Percentiles rank a stretch among this genome's conserved stretches.
phyloP scores from a whole-genome alignment of 2,797 vertebrate species.

The Chaenodraco wilsoni region DNA sequence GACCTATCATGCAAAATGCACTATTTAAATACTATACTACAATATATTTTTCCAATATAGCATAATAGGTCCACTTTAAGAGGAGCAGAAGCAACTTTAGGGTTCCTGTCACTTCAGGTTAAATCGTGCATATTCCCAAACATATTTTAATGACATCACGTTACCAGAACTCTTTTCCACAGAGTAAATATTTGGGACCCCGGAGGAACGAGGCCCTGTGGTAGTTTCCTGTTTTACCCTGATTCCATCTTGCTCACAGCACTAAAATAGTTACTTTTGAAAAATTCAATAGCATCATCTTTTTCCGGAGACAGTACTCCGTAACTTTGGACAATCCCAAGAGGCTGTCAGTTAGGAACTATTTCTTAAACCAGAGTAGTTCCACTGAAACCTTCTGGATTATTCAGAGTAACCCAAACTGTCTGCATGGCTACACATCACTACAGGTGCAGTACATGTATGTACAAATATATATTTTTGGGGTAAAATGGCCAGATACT shows the following conservation, averaged over 20 bases:
- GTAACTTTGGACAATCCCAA: slow-evolving; percentile 17
- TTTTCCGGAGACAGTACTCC: slow-evolving; percentile 1
- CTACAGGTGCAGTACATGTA: neutral
- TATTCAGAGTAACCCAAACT: neutral
- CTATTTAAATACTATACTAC: too few relatives aligned
- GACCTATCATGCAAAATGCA: too few relatives aligned
- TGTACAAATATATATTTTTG: neutral
- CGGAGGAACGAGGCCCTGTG: neutral
- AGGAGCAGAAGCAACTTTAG: neutral
- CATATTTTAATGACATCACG: neutral
- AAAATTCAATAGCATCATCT: slow-evolving; percentile 19
- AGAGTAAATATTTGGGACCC: neutral
- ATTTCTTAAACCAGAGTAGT: neutral
- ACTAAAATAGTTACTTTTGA: slow-evolving; percentile 23
- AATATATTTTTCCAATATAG: too few relatives aligned
- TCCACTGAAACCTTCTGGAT: slow-evolving; percentile 4
- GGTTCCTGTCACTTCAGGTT: slow-evolving; percentile 7
- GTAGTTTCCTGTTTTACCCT: slow-evolving; percentile 1
- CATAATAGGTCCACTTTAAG: too few relatives aligned
- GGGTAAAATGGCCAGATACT: neutral
- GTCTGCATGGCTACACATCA: neutral
- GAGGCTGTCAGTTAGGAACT: neutral
- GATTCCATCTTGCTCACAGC: slow-evolving; percentile 16
- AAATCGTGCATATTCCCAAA: neutral
- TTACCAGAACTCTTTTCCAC: slow-evolving; percentile 9